Conservation (phyloP, 2,888 invertebrate genomes). For the Diadromus collaris region DNA sequence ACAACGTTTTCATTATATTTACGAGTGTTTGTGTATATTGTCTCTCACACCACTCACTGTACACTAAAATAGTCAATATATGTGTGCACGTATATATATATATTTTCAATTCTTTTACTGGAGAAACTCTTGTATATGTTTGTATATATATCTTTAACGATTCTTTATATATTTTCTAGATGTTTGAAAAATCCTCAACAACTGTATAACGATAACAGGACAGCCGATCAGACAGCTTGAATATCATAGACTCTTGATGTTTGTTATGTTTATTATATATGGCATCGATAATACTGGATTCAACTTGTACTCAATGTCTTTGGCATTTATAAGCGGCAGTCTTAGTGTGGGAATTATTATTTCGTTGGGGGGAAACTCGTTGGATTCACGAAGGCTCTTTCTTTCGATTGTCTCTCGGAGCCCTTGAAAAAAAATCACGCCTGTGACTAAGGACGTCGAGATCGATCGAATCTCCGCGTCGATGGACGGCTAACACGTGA, state of each 20-base stretch:
- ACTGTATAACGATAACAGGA: constrained; percentile 48
- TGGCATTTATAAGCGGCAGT: constrained; percentile 62
- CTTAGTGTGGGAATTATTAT: constrained; percentile 20
- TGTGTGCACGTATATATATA: neutral
- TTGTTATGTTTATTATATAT: constrained; percentile 22
- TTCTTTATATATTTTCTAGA: constrained; percentile 7
- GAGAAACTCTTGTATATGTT: neutral
- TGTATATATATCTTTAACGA: neutral
- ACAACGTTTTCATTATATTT: constrained; percentile 71
- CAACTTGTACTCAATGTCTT: constrained; percentile 65
- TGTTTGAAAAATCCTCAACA: constrained; percentile 50
- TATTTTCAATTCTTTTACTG: neutral
- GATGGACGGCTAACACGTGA: neutral
- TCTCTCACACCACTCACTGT: constrained; percentile 2
- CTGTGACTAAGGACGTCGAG: neutral
- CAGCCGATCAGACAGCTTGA: constrained; percentile 45
- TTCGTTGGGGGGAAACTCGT: constrained; percentile 12
- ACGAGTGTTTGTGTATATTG: constrained; percentile 4
- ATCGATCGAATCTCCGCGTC: neutral
- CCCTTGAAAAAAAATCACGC: constrained; percentile 11
- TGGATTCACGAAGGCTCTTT: neutral
- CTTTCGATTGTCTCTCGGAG: neutral
- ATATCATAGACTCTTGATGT: constrained; percentile 39
- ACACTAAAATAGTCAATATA: neutral
- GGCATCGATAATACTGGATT: constrained; percentile 59